Conservation (phyloP, 1,140 invertebrate genomes). For the Sarcophaga bullata region DNA sequence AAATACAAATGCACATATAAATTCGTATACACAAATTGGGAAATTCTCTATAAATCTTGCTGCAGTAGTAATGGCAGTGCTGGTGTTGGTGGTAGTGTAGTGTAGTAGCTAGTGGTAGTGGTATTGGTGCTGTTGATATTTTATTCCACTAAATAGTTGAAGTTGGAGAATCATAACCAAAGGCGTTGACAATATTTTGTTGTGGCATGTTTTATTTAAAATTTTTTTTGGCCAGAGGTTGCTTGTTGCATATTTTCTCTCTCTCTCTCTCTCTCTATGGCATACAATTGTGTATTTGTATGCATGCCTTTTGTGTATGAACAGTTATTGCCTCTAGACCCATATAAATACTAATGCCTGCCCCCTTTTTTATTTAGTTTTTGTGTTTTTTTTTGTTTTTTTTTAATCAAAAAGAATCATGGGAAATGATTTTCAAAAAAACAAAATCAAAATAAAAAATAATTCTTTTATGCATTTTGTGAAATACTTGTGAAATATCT, state of each 20-base stretch:
- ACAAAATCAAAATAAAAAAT: background rate
- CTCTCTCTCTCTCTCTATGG: background rate
- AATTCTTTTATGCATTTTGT: too few relatives aligned
- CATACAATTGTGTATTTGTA: background rate
- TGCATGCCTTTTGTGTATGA: background rate
- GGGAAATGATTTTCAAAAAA: constrained; percentile 5
- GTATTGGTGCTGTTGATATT: too few relatives aligned
- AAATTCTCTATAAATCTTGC: too few relatives aligned
- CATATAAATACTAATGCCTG: background rate
- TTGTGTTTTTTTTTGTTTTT: background rate
- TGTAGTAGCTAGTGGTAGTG: too few relatives aligned
- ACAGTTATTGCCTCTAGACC: constrained; percentile 8
- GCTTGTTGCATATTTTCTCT: background rate
- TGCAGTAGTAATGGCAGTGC: too few relatives aligned
- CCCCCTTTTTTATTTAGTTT: background rate
- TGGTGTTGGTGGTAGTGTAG: too few relatives aligned
- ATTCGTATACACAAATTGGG: background rate
- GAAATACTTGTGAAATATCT: too few relatives aligned
- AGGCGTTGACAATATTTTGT: constrained; percentile 14
- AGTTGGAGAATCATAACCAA: constrained; percentile 2
- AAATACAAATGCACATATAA: background rate
- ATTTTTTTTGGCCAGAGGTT: background rate
- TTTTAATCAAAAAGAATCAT: constrained; percentile 15
- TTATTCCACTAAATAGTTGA: background rate
- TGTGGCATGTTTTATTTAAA: constrained; percentile 6